phyloP scores from a whole-genome alignment of 2,888 invertebrate genomes.

The Timema cristinae region DNA sequence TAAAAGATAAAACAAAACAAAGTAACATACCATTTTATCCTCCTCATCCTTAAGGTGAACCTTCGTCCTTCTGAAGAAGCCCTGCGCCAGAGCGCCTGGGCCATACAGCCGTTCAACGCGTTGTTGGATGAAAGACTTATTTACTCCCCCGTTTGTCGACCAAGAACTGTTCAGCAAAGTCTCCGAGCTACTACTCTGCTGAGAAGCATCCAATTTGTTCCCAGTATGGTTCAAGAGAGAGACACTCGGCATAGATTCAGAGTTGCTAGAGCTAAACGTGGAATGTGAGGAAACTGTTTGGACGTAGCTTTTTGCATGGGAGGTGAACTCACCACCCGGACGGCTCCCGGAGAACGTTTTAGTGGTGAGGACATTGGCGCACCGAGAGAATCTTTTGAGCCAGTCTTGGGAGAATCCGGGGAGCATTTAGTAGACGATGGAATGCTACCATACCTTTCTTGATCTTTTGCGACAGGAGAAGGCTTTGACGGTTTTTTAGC shows the following conservation, averaged over 20 bases:
- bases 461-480: background rate
- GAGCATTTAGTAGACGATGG: conserved; percentile 7
- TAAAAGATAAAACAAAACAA: background rate
- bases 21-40: conserved; percentile 18
- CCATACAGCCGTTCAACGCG: conserved; percentile 85
- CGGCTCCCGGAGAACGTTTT: conserved; percentile 28
- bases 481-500: conserved; percentile 1
- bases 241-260: background rate
- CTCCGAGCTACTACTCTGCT: background rate
- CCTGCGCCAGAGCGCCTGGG: conserved; percentile 80
- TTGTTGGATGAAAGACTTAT: conserved; percentile 75
- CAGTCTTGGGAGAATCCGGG: conserved; percentile 21
- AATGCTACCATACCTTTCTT: too few species aligned
- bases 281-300: conserved; percentile 16
- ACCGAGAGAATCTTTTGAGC: conserved; percentile 20
- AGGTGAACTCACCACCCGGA: conserved; percentile 31
- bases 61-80: conserved; percentile 66
- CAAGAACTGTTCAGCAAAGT: background rate
- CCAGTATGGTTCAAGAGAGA: background rate
- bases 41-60: conserved; percentile 14
- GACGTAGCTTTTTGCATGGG: conserved; percentile 31
- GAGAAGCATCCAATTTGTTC: background rate
- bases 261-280: conserved; percentile 4
- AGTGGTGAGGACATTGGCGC: conserved; percentile 20
- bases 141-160: background rate